Evolutionary conservation across 2,888 invertebrate species (phyloP).

Genomic region (Meghimatium bilineatum): DNA sequence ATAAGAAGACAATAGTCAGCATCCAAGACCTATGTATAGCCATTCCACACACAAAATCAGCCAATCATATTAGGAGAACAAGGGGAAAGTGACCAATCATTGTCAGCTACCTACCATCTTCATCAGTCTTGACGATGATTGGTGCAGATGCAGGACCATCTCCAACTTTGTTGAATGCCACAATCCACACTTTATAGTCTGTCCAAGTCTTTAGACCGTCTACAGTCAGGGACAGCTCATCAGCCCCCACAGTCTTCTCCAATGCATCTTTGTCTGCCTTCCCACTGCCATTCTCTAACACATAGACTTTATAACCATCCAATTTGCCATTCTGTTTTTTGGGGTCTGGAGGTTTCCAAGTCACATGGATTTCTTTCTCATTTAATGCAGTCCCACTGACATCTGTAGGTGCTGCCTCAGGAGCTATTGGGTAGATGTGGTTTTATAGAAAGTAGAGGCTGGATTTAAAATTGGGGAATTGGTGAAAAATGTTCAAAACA

Average conservation of each 20-base stretch:
- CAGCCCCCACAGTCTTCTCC: constrained; percentile 68
- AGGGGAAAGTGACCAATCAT: constrained; percentile 19
- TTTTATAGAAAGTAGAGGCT: neutral
- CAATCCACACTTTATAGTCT: constrained; percentile 96
- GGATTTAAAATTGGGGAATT: neutral
- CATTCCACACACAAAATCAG: constrained; percentile 45
- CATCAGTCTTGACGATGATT: constrained; percentile 94
- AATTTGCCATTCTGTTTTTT: constrained; percentile 89
- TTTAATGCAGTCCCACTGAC: constrained; percentile 91
- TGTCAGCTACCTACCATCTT: constrained; percentile 91
- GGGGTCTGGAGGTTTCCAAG: constrained; percentile 94
- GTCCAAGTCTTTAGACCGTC: constrained; percentile 96
- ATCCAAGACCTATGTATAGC: constrained; percentile 45
- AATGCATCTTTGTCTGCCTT: constrained; percentile 81
- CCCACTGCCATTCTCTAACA: constrained; percentile 77
- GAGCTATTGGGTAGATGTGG: constrained; percentile 82
- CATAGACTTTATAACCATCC: constrained; percentile 72
- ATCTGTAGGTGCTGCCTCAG: constrained; percentile 96
- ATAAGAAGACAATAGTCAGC: constrained; percentile 41
- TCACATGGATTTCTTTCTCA: constrained; percentile 91
- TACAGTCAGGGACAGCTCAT: constrained; percentile 81
- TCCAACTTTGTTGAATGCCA: constrained; percentile 96
- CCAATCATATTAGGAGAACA: constrained; percentile 37
- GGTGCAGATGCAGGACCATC: constrained; percentile 95
- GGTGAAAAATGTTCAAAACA: neutral